phyloP scores from a whole-genome alignment of 2,888 invertebrate species.

The Melitaea athalia region DNA sequence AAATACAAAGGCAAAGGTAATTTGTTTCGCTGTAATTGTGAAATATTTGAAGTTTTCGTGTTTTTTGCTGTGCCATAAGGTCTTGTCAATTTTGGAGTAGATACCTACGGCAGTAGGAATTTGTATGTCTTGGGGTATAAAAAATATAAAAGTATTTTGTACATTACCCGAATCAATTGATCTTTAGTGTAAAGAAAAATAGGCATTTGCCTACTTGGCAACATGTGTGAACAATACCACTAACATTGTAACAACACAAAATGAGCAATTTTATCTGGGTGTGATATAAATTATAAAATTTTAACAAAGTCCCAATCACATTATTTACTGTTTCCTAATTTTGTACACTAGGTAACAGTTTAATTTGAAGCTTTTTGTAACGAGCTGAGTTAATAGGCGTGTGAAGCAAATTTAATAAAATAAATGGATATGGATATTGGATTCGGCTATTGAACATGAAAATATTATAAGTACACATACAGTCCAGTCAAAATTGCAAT shows the following conservation, averaged over 20 bases:
- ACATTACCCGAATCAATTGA: too few relatives aligned
- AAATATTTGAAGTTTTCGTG: constrained; percentile 8
- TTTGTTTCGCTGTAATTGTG: constrained; percentile 11
- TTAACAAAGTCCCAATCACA: too few relatives aligned
- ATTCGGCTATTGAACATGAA: not conserved
- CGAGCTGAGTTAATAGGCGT: constrained; percentile 7
- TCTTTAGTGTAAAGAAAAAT: too few relatives aligned
- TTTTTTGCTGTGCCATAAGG: not conserved
- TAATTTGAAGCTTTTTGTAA: constrained; percentile 4
- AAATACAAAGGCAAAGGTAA: constrained; percentile 10
- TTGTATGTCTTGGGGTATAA: too few relatives aligned
- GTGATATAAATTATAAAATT: too few relatives aligned
- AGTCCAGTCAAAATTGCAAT: constrained; percentile 1
- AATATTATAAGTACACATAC: not conserved
- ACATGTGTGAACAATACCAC: too few relatives aligned
- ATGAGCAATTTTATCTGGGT: too few relatives aligned
- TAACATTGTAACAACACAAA: too few relatives aligned
- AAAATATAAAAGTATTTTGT: too few relatives aligned
- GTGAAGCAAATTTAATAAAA: constrained; percentile 6
- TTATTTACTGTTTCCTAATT: not conserved
- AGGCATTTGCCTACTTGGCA: too few relatives aligned
- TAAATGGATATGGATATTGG: not conserved
- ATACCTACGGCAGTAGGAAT: not conserved
- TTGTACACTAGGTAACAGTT: not conserved
- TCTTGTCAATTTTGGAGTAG: not conserved